Base-by-base conservation (phyloP, 2,797 vertebrate species). In the Poeciliopsis turneri region DNA sequence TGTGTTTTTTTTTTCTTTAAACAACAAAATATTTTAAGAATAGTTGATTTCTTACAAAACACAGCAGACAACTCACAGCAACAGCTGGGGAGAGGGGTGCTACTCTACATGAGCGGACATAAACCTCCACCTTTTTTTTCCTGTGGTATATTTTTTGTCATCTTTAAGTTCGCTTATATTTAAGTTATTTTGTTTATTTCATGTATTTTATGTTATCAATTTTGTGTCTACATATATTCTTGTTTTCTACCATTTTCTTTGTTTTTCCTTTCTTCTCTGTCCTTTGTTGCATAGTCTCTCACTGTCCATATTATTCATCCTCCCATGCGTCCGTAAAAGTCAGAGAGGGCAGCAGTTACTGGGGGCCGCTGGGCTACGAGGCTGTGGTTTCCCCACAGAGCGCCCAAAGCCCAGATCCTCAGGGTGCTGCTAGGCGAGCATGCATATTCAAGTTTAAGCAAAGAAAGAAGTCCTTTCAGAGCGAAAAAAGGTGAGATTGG, bases 391-490 rank as follows among this genome's bases (percentile, higher is more conserved):
- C 89, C 88, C 91, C 92, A 92, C 92, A 94, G 93, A 96, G 95
- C 96, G 90, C 87, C 84, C 94, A 93, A 88, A 95, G 89, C 90
- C 94, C 97, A 95, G 96, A 97, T 93, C 94, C 86, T 86, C 95
- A 96, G 89, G 87, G 95, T 95, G 91, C 90, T 88, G 93, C 92
- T 92, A 98, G 97, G 96, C 97, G 93, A 96, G 95, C 97, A 93
- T 93, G 94, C 96, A 98, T 96, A 96, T 97, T 97, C 96, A 97
- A 97, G 96, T 97, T 98, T 95, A 98, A 97, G 98, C 98, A 97
- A 95, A 97, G 95, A 96, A 99, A 97, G 97, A 97, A 98, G 94
- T 94, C 96, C 93, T 95, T 93, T 93, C 96, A 96, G 94, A 96
- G 96, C 84, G 95, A 93, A 0, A 95, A 96, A 96, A 99, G 98